phyloP scores from a whole-genome alignment of 2,113 vertebrate genomes.

The Uria lomvia region DNA sequence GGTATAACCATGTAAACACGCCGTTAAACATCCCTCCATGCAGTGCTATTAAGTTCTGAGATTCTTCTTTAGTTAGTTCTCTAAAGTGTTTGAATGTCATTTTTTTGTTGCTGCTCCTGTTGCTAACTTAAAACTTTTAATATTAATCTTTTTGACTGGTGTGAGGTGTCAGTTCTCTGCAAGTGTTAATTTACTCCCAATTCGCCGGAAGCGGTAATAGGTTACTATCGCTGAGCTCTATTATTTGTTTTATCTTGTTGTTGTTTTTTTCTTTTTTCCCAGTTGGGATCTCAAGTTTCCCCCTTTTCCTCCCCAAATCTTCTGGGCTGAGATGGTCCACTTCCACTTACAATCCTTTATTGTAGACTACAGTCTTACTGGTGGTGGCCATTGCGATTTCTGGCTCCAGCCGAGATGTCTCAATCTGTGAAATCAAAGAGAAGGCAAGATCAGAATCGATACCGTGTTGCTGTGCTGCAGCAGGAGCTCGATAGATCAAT shows the following conservation, averaged over 20 bases:
- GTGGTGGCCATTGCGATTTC: constrained; percentile 84
- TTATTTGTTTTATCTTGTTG: neutral
- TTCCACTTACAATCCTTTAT: constrained; percentile 86
- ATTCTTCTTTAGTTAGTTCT: neutral
- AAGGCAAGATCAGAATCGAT: neutral
- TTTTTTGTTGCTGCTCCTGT: neutral
- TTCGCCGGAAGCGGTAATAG: neutral
- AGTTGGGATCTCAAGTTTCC: neutral
- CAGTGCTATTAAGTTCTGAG: neutral
- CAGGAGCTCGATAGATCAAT: neutral
- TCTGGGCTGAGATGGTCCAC: neutral
- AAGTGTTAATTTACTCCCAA: constrained; percentile 41
- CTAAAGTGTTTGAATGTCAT: neutral
- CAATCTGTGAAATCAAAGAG: constrained; percentile 76
- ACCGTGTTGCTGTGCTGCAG: neutral
- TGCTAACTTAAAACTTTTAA: constrained; percentile 63
- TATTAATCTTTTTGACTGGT: constrained; percentile 43
- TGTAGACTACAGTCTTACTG: constrained; percentile 85
- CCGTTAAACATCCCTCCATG: neutral
- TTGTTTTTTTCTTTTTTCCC: neutral
- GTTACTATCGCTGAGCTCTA: neutral
- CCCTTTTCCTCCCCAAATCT: neutral
- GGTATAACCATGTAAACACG: neutral
- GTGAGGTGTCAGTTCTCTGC: constrained; percentile 52
- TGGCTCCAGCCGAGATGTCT: constrained; percentile 83